Evolutionary conservation across 2,797 vertebrate genomes (phyloP), one percentile per base, ranked within the genome.

Genomic region (Thunnus albacares): DNA sequence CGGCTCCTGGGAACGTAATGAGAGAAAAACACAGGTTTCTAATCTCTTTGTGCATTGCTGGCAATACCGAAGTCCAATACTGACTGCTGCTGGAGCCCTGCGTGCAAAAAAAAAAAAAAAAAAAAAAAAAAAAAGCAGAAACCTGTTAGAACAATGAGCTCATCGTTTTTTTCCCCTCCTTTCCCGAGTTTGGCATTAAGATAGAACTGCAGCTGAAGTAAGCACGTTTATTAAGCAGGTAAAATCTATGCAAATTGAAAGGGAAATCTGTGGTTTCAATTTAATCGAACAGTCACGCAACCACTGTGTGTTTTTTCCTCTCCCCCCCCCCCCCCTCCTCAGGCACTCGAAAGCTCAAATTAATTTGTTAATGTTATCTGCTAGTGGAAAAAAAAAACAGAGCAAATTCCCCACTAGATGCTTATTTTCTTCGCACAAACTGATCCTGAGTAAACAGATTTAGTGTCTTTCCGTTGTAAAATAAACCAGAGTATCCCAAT

Each of bases 141-240:
- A 92, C 87, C 90, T 92, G 89, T 87, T 86, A 76, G 58, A 91
- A 88, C 83, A 88, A 87, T 87, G 87, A 91, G 80, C 79, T 91
- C 87, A 86, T 89, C 87, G 68, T 5, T 67, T 83, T 43, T 10
- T 38, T 10, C 10, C 9, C 9, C 35, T 10, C 12, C 2, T 41
- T 41, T 41, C 14, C 22, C 2, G n/a, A 86, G 77, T 74, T 73
- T 84, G 85, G 71, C 84, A 58, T 57, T 0, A 26, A 74, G 12
- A 77, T 71, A 49, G 24, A 80, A 28, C 71, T 84, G 77, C 75
- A 74, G 74, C 71, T 73, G 67, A 63, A 80, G 74, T 28, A 58
- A 69, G 55, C 49, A 58, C 24, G 66, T 79, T 79, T 82, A 71
- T 79, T 82, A 71, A 63, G 71, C 72, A 81, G 80, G 55, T 20